Base-by-base conservation (phyloP, 2,113 vertebrate genomes). In the Tachysurus fulvidraco region DNA sequence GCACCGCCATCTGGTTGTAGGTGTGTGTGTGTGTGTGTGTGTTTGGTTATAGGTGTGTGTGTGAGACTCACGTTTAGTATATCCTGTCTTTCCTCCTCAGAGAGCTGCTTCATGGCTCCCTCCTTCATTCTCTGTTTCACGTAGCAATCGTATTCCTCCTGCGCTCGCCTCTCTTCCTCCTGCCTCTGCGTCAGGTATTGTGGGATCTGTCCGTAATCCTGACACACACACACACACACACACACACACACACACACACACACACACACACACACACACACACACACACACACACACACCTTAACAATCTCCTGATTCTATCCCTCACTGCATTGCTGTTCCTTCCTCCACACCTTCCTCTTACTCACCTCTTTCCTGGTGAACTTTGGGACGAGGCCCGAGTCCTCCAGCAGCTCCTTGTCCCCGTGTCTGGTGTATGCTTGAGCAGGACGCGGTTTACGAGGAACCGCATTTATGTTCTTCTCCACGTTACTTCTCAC, bases 311-410 rank as follows among this genome's bases (percentile, higher is more conserved):
- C 2, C 25, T 54, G 7, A 78, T 78, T 50, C 50, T 3, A 78
- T 78, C 74, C 50, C 74, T 55, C 8, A 6, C 7, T 17, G 12
- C 13, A 52, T 54, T 28, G 14, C 14, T 78, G 11, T 52, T 50
- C 73, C 23, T n/a, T 76, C 41, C 44, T 50, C 23, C 14, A 83
- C 62, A 28, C 44, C 19, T 41, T 80, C 44, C 30, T 19, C 16
- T 25, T 7, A 65, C 74, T 85, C 94, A 98, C 97, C 96, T 96
- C 97, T 94, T 98, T 99, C 74, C 94, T 96, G 79, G 96, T 93
- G 84, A 96, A 99, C 89, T 97, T 98, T 46, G 97, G 97, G 88
- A 97, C 55, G 23, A 99, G 96, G 81, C 98, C 98, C 65, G 98
- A 99, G 69, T 95, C 93, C 90, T 98, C 97, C 76, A 99, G 96